These are phyloP conservation scores for Chromoteleia sp. DNA, from an alignment of 2,888 invertebrate genomes.

Conservation along the genomic window DNA sequence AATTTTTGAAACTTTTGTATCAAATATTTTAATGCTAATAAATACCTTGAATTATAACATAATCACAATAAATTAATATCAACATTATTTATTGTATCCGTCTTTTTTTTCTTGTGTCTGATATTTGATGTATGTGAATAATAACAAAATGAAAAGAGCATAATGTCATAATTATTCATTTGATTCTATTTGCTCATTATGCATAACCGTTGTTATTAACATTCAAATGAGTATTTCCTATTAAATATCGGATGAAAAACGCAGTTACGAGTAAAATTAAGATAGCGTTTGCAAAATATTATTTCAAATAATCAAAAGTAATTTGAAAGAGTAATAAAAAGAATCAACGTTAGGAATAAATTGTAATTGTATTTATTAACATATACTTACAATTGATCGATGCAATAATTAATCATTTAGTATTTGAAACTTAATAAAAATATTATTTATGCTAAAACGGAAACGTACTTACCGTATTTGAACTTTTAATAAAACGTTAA, in stretches of 20 bases:
- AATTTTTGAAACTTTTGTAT: not conserved
- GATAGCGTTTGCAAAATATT: not conserved
- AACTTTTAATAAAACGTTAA: no score
- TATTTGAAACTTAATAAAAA: no score
- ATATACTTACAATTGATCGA: no score
- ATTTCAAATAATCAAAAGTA: not conserved
- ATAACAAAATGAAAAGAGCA: no score
- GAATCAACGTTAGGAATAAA: no score
- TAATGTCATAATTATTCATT: not conserved
- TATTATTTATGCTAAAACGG: no score
- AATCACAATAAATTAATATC: not conserved
- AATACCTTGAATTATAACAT: not conserved
- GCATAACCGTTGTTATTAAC: slow-evolving; percentile 19
- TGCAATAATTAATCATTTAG: no score
- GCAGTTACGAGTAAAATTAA: not conserved
- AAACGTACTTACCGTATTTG: no score
- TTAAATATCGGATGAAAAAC: not conserved
- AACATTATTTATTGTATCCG: not conserved
- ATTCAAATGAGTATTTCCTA: slow-evolving; percentile 13
- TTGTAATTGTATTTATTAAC: no score
- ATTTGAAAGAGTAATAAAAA: no score
- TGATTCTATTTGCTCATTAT: not conserved
- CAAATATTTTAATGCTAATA: not conserved
- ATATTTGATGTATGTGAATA: slow-evolving; percentile 1
- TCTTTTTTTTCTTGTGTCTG: not conserved